These are phyloP conservation scores for Ophonus ardosiacus DNA, from an alignment of 2,888 invertebrate species.

Conservation along the genomic window DNA sequence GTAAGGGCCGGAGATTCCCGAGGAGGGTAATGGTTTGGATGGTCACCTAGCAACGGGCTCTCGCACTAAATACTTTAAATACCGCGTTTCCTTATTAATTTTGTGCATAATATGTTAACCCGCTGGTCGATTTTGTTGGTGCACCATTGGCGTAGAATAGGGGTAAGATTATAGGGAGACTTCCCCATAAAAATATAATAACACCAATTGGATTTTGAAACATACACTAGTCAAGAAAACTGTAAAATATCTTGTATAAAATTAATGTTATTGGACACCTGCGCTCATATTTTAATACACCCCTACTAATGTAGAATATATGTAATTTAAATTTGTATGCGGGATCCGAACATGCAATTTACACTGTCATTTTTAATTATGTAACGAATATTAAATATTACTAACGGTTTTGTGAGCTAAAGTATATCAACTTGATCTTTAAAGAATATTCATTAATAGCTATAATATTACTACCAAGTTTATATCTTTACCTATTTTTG, in stretches of 20 bases:
- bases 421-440: no score
- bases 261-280: background rate
- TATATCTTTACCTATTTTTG: no score
- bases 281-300: background rate
- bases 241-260: no score
- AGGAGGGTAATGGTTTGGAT: background rate
- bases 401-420: no score
- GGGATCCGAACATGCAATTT: no score
- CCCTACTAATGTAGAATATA: conserved; percentile 10
- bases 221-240: no score
- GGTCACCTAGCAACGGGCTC: conserved; percentile 68
- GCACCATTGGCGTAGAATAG: conserved; percentile 5
- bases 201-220: background rate
- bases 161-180: background rate
- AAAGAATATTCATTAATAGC: no score
- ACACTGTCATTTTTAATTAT: no score
- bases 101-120: conserved; percentile 66
- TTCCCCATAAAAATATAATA: background rate
- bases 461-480: no score
- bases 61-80: conserved; percentile 68
- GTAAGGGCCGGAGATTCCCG: background rate
- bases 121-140: conserved; percentile 54
- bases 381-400: no score
- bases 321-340: conserved; percentile 18
- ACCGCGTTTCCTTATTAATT: conserved; percentile 68